Evolutionary conservation across 2,113 vertebrate genomes (phyloP), one percentile per base, ranked within the genome.

Genomic region (Saccopteryx leptura): DNA sequence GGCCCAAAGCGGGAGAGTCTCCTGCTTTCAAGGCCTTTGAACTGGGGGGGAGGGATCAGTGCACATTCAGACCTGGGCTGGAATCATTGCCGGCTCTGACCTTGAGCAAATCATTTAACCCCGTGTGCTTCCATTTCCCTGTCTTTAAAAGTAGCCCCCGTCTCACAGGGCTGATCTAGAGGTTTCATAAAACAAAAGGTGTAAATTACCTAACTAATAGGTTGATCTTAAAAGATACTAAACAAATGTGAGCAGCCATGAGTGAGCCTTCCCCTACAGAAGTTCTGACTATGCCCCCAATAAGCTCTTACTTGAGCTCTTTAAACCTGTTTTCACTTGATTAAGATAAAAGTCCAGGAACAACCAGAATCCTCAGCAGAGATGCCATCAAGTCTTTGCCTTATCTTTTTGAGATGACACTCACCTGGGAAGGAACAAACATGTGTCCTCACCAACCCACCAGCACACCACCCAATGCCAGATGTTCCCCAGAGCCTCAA

Each of bases 281-380:
- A 23, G 46, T 71, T 54, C 71, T 63, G 68, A 28, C 18, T 0
- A 4, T 48, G 15, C 24, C 24, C 18, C 4, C 0, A 1, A 28
- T 6, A 46, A 1, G 2, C 28, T 68, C 65, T 92, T 72, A 26
- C 39, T 88, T 21, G 26, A 6, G 39, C 39, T 39, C 58, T 85
- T 71, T 28, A 95, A 94, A 19, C 4, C 69, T 66, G 13, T 52
- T 93, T 89, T 88, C 63, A 84, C 26, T 23, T 72, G 58, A 54
- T 48, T 66, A 5, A 33, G n/a, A 46, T 90, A 72, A 60, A 94
- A 82, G 58, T n/a, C 9, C 15, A 50, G 5, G 14, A 92, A 54
- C 66, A 82, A n/a, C 12, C 26, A 81, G 17, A 75, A 33, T 68
- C 60, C 15, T 72, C 33, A n/a, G 26, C 28, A 92, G 60, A 83